A percentile compares a stretch with the other conserved stretches of the same genome.
These are phyloP conservation scores for Plecturocebus donacophilus DNA, from an alignment of 2,113 vertebrate genomes.

Conservation along the genomic window DNA sequence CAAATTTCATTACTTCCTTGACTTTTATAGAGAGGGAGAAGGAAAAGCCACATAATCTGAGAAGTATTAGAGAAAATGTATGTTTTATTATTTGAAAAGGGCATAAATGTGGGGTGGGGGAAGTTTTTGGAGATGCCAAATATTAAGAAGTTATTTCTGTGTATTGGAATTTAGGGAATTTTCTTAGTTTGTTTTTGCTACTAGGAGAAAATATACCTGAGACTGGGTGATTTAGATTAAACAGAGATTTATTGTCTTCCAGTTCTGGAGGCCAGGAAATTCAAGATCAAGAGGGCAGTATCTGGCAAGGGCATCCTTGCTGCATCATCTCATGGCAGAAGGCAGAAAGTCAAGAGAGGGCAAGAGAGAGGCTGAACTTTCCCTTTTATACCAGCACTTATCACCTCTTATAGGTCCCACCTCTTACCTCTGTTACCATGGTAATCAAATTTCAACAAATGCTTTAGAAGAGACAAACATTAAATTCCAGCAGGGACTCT, in stretches of 20 bases:
- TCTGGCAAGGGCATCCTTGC: no score
- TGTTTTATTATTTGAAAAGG: neutral
- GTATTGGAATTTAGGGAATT: neutral
- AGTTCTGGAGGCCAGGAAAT: neutral
- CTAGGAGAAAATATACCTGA: neutral
- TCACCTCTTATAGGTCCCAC: no score
- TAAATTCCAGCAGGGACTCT: neutral
- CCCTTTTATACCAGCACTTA: neutral
- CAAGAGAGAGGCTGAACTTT: neutral
- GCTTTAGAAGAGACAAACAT: neutral
- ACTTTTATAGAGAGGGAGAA: conserved; percentile 3
- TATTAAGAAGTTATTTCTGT: neutral
- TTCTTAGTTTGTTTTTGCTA: neutral
- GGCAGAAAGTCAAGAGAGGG: neutral
- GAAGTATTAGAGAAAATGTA: neutral
- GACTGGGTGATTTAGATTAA: neutral
- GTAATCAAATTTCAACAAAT: neutral
- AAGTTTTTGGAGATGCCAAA: neutral
- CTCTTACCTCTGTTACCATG: neutral
- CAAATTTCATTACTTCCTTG: conserved; percentile 7
- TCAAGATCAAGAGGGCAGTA: neutral
- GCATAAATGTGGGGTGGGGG: neutral
- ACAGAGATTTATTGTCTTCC: neutral
- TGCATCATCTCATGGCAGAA: neutral
- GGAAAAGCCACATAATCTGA: neutral